Percentiles rank a stretch among this genome's conserved stretches.
phyloP scores from a whole-genome alignment of 2,888 invertebrate genomes.

The Pristionchus exspectatus region DNA sequence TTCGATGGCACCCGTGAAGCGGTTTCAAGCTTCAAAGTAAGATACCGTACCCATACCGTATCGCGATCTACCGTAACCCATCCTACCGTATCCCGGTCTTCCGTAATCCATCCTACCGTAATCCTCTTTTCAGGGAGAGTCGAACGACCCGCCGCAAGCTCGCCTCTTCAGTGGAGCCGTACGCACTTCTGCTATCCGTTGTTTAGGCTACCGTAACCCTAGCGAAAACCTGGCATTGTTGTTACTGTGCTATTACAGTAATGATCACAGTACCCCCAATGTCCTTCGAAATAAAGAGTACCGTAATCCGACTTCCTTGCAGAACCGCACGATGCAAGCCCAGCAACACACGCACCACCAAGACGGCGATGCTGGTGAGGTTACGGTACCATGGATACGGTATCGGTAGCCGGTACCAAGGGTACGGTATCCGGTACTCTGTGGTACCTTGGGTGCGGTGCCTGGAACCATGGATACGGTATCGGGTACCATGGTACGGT shows the following conservation, averaged over 20 bases:
- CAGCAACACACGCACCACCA: constrained; percentile 38
- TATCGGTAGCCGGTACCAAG: background rate
- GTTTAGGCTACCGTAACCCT: background rate
- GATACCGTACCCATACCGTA: background rate
- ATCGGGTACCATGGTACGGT: background rate
- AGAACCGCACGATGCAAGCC: constrained; percentile 23
- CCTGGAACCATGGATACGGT: background rate
- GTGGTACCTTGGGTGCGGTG: background rate
- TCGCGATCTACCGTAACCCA: background rate
- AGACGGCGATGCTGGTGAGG: constrained; percentile 6
- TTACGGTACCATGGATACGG: background rate
- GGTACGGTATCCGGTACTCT: background rate
- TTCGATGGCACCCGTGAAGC: constrained; percentile 32
- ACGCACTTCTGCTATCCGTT: background rate
- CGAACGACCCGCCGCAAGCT: constrained; percentile 36
- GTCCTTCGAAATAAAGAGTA: too few species aligned
- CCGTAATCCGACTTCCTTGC: background rate
- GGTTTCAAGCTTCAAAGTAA: constrained; percentile 42
- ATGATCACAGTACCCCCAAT: too few species aligned
- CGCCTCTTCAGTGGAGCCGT: constrained; percentile 30
- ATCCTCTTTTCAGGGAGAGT: background rate
- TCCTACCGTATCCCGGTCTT: background rate
- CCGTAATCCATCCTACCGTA: constrained; percentile 1
- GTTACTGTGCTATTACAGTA: too few species aligned
- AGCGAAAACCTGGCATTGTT: background rate